Conservation (phyloP, 2,113 vertebrate genomes). For the Nannospalax galili region DNA sequence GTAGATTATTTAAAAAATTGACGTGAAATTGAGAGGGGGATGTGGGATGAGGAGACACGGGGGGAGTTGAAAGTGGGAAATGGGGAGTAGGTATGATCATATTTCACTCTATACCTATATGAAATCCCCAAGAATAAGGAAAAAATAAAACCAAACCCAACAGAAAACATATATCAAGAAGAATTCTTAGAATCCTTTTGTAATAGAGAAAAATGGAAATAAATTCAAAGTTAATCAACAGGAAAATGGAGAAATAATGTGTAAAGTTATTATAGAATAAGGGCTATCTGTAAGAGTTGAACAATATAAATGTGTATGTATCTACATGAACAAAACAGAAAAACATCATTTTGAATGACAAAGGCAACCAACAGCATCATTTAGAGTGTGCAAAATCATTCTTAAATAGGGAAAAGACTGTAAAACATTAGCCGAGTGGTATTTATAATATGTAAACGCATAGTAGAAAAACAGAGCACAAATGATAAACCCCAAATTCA, state of each 20-base stretch:
- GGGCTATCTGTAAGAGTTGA: not conserved
- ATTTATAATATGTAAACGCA: not conserved
- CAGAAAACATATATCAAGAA: not conserved
- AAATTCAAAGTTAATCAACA: constrained; percentile 45
- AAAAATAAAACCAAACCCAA: not conserved
- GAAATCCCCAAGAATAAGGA: constrained; percentile 8
- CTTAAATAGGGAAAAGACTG: not conserved
- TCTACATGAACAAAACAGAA: constrained; percentile 33
- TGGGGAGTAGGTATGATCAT: not conserved
- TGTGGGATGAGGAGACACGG: not conserved
- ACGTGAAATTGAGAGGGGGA: not conserved
- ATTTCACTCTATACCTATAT: not conserved
- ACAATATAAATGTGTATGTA: not conserved
- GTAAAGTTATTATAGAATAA: not conserved
- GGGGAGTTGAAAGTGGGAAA: not conserved
- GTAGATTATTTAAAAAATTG: not conserved
- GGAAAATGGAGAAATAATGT: constrained; percentile 59
- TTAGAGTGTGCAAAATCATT: not conserved
- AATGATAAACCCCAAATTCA: not conserved
- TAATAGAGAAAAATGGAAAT: constrained; percentile 52
- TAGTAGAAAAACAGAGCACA: not conserved
- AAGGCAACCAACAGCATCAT: not conserved
- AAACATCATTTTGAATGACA: constrained; percentile 29
- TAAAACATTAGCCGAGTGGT: constrained; percentile 1
- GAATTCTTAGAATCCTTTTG: not conserved